Conservation (phyloP, 92 coral and sea anemone genomes). For the Hydrozoanthus gracilis region DNA sequence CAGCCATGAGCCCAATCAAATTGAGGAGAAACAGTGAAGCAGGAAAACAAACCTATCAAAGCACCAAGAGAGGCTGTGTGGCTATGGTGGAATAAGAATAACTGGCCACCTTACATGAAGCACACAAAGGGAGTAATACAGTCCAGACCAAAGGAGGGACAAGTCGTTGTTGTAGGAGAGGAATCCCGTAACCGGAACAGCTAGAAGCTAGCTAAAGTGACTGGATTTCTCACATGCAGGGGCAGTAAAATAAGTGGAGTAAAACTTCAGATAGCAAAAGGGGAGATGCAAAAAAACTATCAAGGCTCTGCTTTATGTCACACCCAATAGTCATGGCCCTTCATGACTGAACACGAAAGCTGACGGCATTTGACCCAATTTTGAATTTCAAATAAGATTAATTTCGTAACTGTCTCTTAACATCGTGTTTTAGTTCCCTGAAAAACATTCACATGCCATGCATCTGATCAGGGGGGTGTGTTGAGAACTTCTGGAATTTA, state of each 20-base stretch:
- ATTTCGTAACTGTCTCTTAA: neutral
- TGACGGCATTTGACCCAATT: neutral
- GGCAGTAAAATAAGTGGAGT: conserved; percentile 17
- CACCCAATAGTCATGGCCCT: neutral
- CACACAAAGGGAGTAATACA: neutral
- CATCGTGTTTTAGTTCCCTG: neutral
- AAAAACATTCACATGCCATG: conserved; percentile 14
- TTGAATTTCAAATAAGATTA: neutral
- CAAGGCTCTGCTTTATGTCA: neutral
- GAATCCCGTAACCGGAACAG: conserved; percentile 1
- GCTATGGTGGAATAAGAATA: neutral
- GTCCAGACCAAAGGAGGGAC: conserved; percentile 11
- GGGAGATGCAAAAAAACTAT: too few relatives aligned
- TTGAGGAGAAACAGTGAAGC: neutral
- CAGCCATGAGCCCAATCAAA: neutral
- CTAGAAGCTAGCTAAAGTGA: neutral
- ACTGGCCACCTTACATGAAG: neutral
- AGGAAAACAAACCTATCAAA: neutral
- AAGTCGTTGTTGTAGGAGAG: neutral
- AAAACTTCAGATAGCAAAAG: neutral
- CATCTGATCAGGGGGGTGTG: conserved; percentile 23
- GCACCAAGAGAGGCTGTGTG: neutral
- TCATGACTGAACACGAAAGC: neutral
- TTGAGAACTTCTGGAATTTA: neutral
- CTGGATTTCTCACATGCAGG: conserved; percentile 7